phyloP scores from a whole-genome alignment of 2,113 vertebrate species.

The Chaetodon trifascialis region DNA sequence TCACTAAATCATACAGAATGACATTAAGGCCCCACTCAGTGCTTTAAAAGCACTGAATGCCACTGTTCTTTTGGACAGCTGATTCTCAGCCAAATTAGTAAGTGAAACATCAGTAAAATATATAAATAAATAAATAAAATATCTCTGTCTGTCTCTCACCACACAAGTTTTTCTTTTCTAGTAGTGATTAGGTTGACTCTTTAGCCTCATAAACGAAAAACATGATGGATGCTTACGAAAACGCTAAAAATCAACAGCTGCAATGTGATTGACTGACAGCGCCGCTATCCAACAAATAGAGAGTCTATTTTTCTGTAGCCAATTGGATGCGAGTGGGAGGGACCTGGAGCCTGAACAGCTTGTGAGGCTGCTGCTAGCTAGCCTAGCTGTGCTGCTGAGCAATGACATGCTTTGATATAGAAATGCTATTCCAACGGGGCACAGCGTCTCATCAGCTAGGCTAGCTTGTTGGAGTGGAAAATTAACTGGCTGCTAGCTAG shows the following conservation, averaged over 20 bases:
- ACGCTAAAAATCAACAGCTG: constrained; percentile 60
- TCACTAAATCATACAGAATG: background rate
- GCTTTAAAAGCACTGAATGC: background rate
- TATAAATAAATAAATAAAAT: too few species aligned
- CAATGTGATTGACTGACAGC: constrained; percentile 54
- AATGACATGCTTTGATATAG: constrained; percentile 74
- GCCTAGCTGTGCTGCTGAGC: constrained; percentile 64
- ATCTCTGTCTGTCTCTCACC: background rate
- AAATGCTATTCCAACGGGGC: constrained; percentile 77
- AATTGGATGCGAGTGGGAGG: constrained; percentile 50
- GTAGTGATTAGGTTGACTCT: background rate
- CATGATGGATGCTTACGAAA: constrained; percentile 35
- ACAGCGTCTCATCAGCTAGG: constrained; percentile 64
- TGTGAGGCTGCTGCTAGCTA: constrained; percentile 61
- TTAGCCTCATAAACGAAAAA: background rate
- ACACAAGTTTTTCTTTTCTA: background rate
- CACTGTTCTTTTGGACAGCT: background rate
- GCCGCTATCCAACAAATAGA: constrained; percentile 41
- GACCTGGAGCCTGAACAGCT: constrained; percentile 32
- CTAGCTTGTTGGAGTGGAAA: constrained; percentile 60
- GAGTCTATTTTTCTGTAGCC: background rate
- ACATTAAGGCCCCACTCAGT: background rate
- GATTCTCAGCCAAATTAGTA: background rate
- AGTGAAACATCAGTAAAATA: too few species aligned
- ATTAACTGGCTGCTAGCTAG: constrained; percentile 28